Conservation (phyloP, 2,113 vertebrate species). For the Myocastor coypus region DNA sequence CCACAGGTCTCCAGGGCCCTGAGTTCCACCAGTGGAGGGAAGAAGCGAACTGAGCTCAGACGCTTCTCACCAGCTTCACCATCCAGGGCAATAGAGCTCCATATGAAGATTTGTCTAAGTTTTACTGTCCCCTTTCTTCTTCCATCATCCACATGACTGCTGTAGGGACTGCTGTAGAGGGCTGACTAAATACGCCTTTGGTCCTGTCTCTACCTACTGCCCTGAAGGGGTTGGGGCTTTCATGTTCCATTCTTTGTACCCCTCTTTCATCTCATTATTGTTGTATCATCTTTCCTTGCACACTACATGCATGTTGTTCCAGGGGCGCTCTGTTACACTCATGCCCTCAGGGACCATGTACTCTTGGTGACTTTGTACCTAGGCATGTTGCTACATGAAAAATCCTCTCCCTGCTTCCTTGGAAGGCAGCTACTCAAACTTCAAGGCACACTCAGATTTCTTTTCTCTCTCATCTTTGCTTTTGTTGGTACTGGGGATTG, state of each 20-base stretch:
- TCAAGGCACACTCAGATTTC: background rate
- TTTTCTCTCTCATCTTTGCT: background rate
- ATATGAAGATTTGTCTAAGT: background rate
- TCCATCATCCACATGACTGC: background rate
- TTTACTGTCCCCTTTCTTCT: background rate
- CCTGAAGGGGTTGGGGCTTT: background rate
- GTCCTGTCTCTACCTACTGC: background rate
- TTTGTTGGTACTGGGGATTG: too few species aligned
- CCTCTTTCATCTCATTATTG: background rate
- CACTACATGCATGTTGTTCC: too few species aligned
- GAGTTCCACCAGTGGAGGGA: too few species aligned
- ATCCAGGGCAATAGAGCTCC: too few species aligned
- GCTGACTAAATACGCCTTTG: background rate
- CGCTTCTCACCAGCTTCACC: too few species aligned
- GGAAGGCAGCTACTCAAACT: background rate
- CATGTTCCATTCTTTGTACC: rapidly evolving
- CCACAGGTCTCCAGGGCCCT: too few species aligned
- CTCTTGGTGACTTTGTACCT: background rate
- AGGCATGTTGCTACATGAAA: background rate
- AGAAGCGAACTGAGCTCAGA: too few species aligned
- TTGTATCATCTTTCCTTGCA: background rate
- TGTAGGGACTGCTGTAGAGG: background rate
- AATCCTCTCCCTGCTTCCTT: background rate
- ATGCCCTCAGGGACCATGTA: rapidly evolving
- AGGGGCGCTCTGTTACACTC: background rate